Conservation (phyloP, 2,113 vertebrate genomes). For the Steatornis caripensis region DNA sequence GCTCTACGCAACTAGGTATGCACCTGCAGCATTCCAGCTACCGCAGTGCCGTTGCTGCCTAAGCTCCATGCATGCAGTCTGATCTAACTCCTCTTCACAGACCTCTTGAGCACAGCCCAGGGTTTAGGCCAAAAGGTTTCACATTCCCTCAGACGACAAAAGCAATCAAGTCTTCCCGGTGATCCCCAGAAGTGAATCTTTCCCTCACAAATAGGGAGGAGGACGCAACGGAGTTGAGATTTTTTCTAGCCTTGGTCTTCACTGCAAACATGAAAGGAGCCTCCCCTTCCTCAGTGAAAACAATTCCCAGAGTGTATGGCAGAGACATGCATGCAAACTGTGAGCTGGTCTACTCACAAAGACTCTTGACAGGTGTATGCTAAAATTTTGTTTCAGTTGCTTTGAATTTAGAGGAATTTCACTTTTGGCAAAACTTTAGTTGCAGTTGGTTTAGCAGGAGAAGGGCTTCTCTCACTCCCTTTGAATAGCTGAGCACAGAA, state of each 20-base stretch:
- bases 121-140: neutral
- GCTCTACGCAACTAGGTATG: neutral
- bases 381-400: neutral
- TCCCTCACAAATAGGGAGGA: neutral
- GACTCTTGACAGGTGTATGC: neutral
- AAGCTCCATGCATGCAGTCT: too few relatives aligned
- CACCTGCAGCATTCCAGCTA: neutral
- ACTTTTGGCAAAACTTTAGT: neutral
- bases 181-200: neutral
- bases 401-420: neutral
- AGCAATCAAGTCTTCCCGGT: neutral
- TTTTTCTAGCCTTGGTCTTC: neutral
- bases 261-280: accelerated
- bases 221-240: neutral
- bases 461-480: neutral
- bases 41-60: neutral
- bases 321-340: neutral
- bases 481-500: neutral
- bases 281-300: neutral
- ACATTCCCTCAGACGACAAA: accelerated
- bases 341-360: neutral
- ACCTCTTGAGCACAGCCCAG: neutral
- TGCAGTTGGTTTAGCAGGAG: neutral
- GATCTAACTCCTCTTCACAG: neutral
- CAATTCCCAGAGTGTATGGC: accelerated